phyloP scores from a whole-genome alignment of 1,140 invertebrate genomes.

The Babylonia areolata region DNA sequence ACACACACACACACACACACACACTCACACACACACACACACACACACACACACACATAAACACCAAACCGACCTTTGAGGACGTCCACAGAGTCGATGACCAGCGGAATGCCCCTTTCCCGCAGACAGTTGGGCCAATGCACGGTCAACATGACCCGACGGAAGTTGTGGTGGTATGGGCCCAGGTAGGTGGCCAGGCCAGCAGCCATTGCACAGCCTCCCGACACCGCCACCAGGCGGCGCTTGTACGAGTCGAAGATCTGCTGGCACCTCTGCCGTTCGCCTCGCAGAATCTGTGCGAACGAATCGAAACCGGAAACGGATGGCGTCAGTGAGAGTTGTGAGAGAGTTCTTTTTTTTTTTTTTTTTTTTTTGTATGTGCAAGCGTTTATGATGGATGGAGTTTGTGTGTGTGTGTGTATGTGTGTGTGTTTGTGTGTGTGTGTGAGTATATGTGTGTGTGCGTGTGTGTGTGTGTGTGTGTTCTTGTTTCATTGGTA shows the following conservation, averaged over 20 bases:
- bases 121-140: constrained; percentile 75
- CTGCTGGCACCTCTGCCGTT: constrained; percentile 70
- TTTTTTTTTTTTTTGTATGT: too few species aligned
- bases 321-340: too few species aligned
- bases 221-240: constrained; percentile 65
- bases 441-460: too few species aligned
- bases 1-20: not conserved
- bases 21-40: not conserved
- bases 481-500: too few species aligned
- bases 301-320: too few species aligned
- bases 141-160: constrained; percentile 72
- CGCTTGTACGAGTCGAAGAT: constrained; percentile 70
- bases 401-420: too few species aligned
- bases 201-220: constrained; percentile 72
- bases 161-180: constrained; percentile 73
- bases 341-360: too few species aligned
- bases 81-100: constrained; percentile 72
- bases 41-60: not conserved
- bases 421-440: too few species aligned
- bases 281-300: constrained; percentile 69
- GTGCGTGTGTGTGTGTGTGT: too few species aligned
- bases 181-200: constrained; percentile 74
- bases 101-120: constrained; percentile 72
- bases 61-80: constrained; percentile 61
- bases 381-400: too few species aligned